Evolutionary conservation across 2,113 vertebrate species (phyloP), one percentile per base, ranked within the genome.

Genomic region (Smithornis capensis): DNA sequence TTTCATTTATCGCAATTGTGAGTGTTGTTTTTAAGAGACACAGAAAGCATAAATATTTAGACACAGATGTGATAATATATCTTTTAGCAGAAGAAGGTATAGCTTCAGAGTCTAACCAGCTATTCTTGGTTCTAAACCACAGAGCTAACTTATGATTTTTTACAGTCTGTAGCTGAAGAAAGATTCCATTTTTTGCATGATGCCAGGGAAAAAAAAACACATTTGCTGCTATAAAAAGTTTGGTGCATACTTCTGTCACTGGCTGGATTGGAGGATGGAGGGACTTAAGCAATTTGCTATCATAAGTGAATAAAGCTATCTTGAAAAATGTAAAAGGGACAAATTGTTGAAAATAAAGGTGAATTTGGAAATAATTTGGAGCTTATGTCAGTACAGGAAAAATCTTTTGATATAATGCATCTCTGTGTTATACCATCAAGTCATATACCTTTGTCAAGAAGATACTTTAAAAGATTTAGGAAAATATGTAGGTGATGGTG

Each of bases 41-140:
- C 17, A 40, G 44, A 14, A 94, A 94, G 24, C 65, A 84, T 89
- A 96, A 95, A 92, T 92, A 87, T 81, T 95, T 94, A 94, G 94
- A 91, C 63, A 74, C 37, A 65, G 68, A 63, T 88, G 62, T 89
- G 78, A 69, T 87, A 90, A 89, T 73, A 5, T 64, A 69, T 79
- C 53, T 78, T 91, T 85, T 83, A 84, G 82, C 28, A 79, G 77
- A 94, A 71, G 52, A 87, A 82, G 40, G n/a, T 82, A 57, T 38
- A 64, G 38, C 63, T 45, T 73, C 52, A 70, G 78, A 73, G 31
- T 44, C 56, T 90, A 80, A 80, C 47, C 33, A 90, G 75, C 62
- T 87, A 35, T 68, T 91, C 79, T 90, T 83, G 68, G 94, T 47
- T 47, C 44, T 22, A 50, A 37, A 77, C 35, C n/a, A 38, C 52